A percentile compares a stretch with the other conserved stretches of the same genome.
These are phyloP conservation scores for Mimas tiliae DNA, from an alignment of 2,888 invertebrate genomes.

Conservation along the genomic window DNA sequence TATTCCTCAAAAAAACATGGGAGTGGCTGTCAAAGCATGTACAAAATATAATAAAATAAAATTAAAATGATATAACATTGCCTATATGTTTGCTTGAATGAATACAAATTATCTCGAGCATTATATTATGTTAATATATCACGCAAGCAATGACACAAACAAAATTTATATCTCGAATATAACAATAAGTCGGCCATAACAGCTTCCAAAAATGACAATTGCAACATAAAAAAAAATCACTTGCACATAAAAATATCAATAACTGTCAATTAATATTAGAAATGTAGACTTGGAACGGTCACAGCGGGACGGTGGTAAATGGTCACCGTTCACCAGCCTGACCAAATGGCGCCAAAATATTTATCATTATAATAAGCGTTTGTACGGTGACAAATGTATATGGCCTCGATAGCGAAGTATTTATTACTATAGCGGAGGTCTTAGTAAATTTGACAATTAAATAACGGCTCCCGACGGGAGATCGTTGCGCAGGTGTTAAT, in stretches of 20 bases:
- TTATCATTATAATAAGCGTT: constrained; percentile 37
- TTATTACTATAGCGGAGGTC: neutral
- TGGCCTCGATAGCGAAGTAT: neutral
- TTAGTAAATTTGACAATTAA: constrained; percentile 38
- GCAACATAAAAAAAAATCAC: neutral
- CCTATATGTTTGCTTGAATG: neutral
- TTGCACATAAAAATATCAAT: constrained; percentile 26
- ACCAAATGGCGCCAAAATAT: constrained; percentile 46
- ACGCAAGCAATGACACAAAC: neutral
- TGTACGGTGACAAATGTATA: neutral
- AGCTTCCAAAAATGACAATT: neutral
- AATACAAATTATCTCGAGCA: neutral
- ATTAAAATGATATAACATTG: neutral
- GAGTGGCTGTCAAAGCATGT: neutral
- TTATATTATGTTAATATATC: neutral
- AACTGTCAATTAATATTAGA: constrained; percentile 40
- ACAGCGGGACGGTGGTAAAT: constrained; percentile 40
- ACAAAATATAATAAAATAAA: neutral
- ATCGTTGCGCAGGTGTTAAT: constrained; percentile 49
- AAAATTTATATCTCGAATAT: neutral
- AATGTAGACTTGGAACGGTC: constrained; percentile 27
- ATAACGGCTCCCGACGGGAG: constrained; percentile 34
- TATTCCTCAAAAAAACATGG: too few species aligned
- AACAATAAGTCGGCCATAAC: constrained; percentile 3
- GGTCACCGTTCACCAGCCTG: neutral